phyloP scores from a whole-genome alignment of 1,140 invertebrate genomes.

The Cyclina sinensis region DNA sequence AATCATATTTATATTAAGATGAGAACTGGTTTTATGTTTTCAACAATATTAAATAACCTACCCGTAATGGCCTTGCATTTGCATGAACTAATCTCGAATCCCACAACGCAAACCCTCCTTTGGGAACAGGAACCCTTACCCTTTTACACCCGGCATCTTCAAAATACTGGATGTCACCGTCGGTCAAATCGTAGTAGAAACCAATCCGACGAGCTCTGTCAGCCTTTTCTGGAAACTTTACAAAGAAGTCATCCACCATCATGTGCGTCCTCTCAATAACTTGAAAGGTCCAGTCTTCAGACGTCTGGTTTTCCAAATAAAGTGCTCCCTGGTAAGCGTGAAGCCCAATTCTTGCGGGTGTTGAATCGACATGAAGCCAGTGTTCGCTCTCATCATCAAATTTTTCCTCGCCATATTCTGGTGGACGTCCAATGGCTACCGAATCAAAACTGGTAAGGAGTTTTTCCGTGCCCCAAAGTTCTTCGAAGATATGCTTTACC shows the following conservation, averaged over 20 bases:
- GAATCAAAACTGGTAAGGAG: slow-evolving; percentile 77
- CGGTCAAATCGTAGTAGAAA: slow-evolving; percentile 48
- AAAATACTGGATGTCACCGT: slow-evolving; percentile 32
- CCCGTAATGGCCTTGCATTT: slow-evolving; percentile 50
- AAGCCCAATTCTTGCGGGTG: slow-evolving; percentile 61
- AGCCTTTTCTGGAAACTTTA: slow-evolving; percentile 12
- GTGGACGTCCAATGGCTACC: slow-evolving; percentile 78
- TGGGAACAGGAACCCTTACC: slow-evolving; percentile 59
- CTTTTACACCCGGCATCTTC: slow-evolving; percentile 24
- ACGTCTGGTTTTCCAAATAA: slow-evolving; percentile 66
- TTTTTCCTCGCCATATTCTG: slow-evolving; percentile 73
- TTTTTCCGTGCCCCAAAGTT: slow-evolving; percentile 79
- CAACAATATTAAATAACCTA: too few species aligned
- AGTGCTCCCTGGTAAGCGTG: slow-evolving; percentile 76
- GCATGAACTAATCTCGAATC: slow-evolving; percentile 68
- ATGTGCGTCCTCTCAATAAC: slow-evolving; percentile 70
- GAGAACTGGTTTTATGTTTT: too few species aligned
- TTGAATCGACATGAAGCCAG: slow-evolving; percentile 75
- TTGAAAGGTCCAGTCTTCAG: slow-evolving; percentile 63
- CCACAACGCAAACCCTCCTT: slow-evolving; percentile 68
- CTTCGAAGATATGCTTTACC: slow-evolving; percentile 73
- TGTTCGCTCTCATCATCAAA: slow-evolving; percentile 52
- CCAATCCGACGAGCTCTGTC: not conserved
- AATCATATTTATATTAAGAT: too few species aligned
- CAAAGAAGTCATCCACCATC: slow-evolving; percentile 62